These are phyloP conservation scores for Ageneiosus marmoratus DNA, from an alignment of 2,113 vertebrate genomes.

Conservation along the genomic window DNA sequence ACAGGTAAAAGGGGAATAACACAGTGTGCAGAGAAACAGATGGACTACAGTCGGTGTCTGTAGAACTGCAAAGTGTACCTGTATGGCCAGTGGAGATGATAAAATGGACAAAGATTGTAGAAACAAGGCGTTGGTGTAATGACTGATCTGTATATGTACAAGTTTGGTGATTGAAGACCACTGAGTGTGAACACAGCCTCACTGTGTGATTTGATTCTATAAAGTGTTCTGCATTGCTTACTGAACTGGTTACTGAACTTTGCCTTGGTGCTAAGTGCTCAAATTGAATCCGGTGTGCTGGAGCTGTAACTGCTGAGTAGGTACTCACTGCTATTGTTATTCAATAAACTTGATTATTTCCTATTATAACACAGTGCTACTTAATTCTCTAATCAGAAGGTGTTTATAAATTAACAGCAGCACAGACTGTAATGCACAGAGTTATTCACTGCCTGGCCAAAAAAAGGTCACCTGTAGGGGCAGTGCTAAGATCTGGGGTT, in stretches of 20 bases:
- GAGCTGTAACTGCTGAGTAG: background rate
- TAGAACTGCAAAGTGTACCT: too few relatives aligned
- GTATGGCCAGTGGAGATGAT: too few relatives aligned
- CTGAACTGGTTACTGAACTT: background rate
- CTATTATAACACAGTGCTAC: background rate
- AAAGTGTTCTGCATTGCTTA: background rate
- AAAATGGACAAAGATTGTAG: too few relatives aligned
- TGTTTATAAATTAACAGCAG: background rate
- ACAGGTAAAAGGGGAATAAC: too few relatives aligned
- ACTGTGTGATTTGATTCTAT: conserved; percentile 1
- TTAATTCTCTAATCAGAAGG: background rate
- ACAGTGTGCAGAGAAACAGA: too few relatives aligned
- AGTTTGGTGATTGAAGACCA: background rate
- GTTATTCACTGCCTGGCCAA: too few relatives aligned
- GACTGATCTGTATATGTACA: too few relatives aligned
- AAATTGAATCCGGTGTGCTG: conserved; percentile 18
- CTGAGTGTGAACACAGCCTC: background rate
- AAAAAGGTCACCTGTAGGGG: too few relatives aligned
- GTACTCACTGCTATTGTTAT: background rate
- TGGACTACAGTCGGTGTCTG: too few relatives aligned
- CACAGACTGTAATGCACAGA: background rate
- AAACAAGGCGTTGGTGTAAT: too few relatives aligned
- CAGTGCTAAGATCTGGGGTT: too few relatives aligned
- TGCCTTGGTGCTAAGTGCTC: background rate
- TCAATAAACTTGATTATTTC: background rate